Evolutionary conservation across 37 sponge, comb jelly and placozoan genomes (phyloP), one percentile per base, ranked within the genome.

Genomic region (Beroe forskalii): DNA sequence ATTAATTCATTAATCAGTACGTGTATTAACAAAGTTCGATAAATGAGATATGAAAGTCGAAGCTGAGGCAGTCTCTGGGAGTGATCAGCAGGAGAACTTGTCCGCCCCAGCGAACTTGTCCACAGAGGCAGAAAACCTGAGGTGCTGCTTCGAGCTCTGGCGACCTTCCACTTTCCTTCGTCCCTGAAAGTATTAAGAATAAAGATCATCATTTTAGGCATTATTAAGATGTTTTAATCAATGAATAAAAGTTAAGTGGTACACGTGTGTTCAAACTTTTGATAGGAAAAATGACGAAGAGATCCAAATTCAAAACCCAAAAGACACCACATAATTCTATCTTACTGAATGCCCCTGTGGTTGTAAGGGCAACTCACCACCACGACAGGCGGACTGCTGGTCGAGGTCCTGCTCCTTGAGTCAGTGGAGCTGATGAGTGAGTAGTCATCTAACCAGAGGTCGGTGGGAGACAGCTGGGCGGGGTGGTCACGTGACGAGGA

Each of bases 371-470:
- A n/a, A n/a, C n/a, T n/a, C n/a, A n/a, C 12, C 55, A 48, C 55
- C 55, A 48, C 55, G 12, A 48, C 55, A 17, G 55, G 55, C 6
- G 55, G 55, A 48, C 55, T 48, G 25, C 66, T 63, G 9, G 66
- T 63, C 19, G 72, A 69, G 38, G 72, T 36, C 38, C 72, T 32
- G 39, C 72, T 69, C 19, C 72, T 69, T 2, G 72, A 69, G 19
- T 69, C 72, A 36, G 33, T 35, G 38, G 72, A 69, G 19, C 72
- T 69, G 72, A 69, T 69, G 32, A 69, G 72, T 2, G 72, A 69
- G 72, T 69, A 69, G 39, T 69, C 72, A 36, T 69, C 72, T 2
- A 69, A 36, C 72, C 72, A 69, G 38, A 69, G 32, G 19, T 69
- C 33, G 4, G 72, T 36, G 38, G 72, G 39, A 0, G 39, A 37